These are phyloP conservation scores for Tanytarsus gracilentus DNA, from an alignment of 2,888 invertebrate species.

Conservation along the genomic window DNA sequence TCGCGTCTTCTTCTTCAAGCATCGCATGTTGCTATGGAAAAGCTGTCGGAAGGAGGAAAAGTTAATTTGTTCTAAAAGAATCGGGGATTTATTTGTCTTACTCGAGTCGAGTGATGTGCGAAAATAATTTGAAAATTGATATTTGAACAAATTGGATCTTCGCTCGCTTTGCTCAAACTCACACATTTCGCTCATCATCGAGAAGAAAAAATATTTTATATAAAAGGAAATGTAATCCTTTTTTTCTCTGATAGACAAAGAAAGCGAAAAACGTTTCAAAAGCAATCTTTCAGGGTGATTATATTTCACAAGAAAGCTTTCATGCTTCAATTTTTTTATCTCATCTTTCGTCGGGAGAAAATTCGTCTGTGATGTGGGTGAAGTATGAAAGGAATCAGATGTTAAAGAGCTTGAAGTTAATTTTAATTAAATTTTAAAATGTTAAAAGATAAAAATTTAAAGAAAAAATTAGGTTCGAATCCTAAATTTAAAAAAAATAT, in stretches of 20 bases:
- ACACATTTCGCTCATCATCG: not conserved
- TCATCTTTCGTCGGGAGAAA: too few relatives aligned
- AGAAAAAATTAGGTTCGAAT: too few relatives aligned
- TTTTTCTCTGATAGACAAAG: not conserved
- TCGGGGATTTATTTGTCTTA: slow-evolving; percentile 25
- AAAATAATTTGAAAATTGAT: slow-evolving; percentile 29
- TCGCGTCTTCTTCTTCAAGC: not conserved
- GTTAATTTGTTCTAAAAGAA: slow-evolving; percentile 22
- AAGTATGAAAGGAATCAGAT: too few relatives aligned
- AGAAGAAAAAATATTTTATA: not conserved
- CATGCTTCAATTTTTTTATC: too few relatives aligned
- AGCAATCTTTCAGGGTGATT: not conserved
- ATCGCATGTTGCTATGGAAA: not conserved
- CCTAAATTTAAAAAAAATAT: too few relatives aligned
- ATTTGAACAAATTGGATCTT: slow-evolving; percentile 26
- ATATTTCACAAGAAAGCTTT: not conserved
- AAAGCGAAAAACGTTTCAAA: not conserved
- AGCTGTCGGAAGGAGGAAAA: slow-evolving; percentile 10
- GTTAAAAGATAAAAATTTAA: too few relatives aligned
- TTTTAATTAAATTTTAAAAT: too few relatives aligned
- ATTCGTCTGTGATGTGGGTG: too few relatives aligned
- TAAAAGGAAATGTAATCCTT: slow-evolving; percentile 9
- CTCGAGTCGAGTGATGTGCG: slow-evolving; percentile 13
- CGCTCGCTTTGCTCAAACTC: not conserved
- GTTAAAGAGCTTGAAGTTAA: too few relatives aligned